Base-by-base conservation (phyloP, 2,888 invertebrate species). In the Aethes cnicana region DNA sequence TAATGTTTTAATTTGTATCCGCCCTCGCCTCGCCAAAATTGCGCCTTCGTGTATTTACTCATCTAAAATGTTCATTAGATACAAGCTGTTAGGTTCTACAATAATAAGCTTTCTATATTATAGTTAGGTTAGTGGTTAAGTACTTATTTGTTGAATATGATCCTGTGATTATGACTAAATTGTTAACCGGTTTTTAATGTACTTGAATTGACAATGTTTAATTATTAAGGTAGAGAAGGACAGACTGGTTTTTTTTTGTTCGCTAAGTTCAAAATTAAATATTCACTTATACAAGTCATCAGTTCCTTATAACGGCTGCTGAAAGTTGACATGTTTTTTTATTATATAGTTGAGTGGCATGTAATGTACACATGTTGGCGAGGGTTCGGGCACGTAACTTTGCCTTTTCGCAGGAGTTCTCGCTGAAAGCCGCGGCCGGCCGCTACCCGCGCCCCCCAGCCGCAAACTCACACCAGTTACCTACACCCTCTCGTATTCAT, bases 1-100 rank as follows among this genome's bases (percentile, higher is more conserved):
- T 83, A 84, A 84, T 85, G 79, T 82, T 84, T 85, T 84, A 85
- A 86, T 86, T 86, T 83, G 81, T 81, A 73, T 78, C 79, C 72
- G 72, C 68, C 69, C 68, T 67, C 67, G 62, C 57, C 41, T 37
- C 32, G 20, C 25, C 50, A 12, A 33, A 39, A 46, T 52, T 46
- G 20, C 46, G 46, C 39, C 46, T 25, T 37, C 25, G 37, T 37
- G 20, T 52, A 37, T 52, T 44, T 46, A 52, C 32, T 39, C 26
- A 39, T 46, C 32, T 46, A 39, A 52, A 52, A 46, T 39, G 39
- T 52, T 52, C 32, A 8, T 33, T n/a, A n/a, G n/a, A n/a, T 32
- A 37, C 37, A 25, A 20, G 20, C 26, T 14, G 32, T 14, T 20
- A n/a, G n/a, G n/a, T n/a, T n/a, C n/a, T n/a, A n/a, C n/a, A n/a